These are phyloP conservation scores for Drosophila kohkoa DNA, from an alignment of 1,140 invertebrate genomes.

Conservation along the genomic window DNA sequence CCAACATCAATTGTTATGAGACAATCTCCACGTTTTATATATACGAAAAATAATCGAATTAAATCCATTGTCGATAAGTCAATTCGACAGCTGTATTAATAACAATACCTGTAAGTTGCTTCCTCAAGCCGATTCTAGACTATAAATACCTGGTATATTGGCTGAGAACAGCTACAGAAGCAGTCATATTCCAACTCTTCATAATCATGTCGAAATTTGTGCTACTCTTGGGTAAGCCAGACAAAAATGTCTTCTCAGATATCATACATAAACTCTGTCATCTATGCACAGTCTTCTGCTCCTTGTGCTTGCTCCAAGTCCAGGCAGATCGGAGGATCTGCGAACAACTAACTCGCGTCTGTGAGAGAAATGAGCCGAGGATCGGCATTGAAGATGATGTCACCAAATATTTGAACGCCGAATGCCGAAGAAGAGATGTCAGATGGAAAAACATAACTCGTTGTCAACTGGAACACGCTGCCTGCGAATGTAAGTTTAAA, in stretches of 20 bases:
- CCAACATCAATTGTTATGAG: constrained; percentile 7
- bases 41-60: neutral
- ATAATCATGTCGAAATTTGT: constrained; percentile 55
- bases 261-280: neutral
- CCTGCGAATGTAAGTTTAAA: constrained; percentile 49
- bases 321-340: constrained; percentile 34
- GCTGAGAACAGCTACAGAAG: neutral
- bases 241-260: too few relatives aligned
- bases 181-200: neutral
- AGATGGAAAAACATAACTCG: constrained; percentile 50
- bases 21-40: neutral
- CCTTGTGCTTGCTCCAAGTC: constrained; percentile 41
- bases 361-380: constrained; percentile 13
- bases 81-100: constrained; percentile 5
- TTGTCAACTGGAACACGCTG: constrained; percentile 46
- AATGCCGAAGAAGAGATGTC: neutral
- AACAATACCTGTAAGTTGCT: constrained; percentile 14
- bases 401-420: constrained; percentile 32
- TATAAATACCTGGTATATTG: constrained; percentile 26
- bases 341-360: constrained; percentile 2
- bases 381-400: constrained; percentile 43
- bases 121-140: constrained; percentile 4
- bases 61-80: neutral
- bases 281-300: constrained; percentile 35
- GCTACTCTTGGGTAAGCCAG: constrained; percentile 56